Evolutionary conservation across 2,113 vertebrate genomes (phyloP), one percentile per base, ranked within the genome.

Genomic region (Antidorcas marsupialis): DNA sequence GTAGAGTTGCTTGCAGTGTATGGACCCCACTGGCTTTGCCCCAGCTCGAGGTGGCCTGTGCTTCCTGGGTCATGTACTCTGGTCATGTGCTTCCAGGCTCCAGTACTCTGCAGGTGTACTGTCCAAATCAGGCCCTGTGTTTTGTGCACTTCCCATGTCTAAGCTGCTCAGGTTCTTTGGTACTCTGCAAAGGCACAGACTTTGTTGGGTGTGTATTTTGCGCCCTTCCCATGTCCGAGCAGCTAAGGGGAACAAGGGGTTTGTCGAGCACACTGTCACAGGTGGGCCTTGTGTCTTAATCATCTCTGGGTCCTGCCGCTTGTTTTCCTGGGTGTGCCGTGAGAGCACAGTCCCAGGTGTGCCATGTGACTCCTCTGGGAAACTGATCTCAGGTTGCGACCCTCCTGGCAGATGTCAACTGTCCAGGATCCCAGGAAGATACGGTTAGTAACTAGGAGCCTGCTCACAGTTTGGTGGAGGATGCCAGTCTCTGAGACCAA

Each of bases 151-250:
- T 71, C n/a, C 19, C 19, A 39, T 33, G 19, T 71, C 67, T 71
- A 71, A 71, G n/a, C 67, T 39, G 19, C 67, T 71, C 67, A 23
- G 67, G 19, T 71, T 71, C n/a, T 36, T 71, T 21, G n/a, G n/a
- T 71, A 71, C 67, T 71, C 67, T 39, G 67, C 67, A 71, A 71
- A 23, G 67, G 19, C 67, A 71, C 19, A 39, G 19, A 39, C 19
- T 36, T 71, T 21, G 67, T 39, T 23, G 67, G n/a, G n/a, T 23
- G 19, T 71, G n/a, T 71, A 11, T 71, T 71, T 71, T 71, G 10
- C 0, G 0, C 19, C 17, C 1, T 71, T 71, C n/a, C 5, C 67
- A 23, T 5, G n/a, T 71, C n/a, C 0, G 1, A 21, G n/a, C 17
- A 71, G 17, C n/a, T 71, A 21, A 71, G 67, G 19, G 0, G 2